Base-by-base conservation (phyloP, 2,113 vertebrate genomes). In the Strix aluco region DNA sequence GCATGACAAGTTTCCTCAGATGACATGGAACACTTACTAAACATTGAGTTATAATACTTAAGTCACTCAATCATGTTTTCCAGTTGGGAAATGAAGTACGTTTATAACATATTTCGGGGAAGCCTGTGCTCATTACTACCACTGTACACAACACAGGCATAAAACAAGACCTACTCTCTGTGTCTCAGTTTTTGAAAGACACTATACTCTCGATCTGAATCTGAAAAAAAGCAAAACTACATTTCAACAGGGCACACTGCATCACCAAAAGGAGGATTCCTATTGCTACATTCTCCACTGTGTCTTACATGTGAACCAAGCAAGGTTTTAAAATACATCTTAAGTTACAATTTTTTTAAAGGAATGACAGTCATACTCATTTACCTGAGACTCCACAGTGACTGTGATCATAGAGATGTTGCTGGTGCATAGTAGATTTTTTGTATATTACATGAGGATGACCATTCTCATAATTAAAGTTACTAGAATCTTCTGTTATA, bases 371-470 rank as follows among this genome's bases (percentile, higher is more conserved):
- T 81, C 27, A 85, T 38, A 71, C 70, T 88, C 85, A 98, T 98
- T 98, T 98, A 99, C 99, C 99, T 98, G 99, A 99, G 98, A 99
- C 98, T 97, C 99, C 99, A 97, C 99, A 99, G 96, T 98, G 98
- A 97, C 98, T 98, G 94, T 99, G 98, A 98, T 98, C 98, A 98
- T 98, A 99, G 44, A 98, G 98, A 95, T 99, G 98, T 66, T 98
- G 98, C 46, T 98, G 98, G 71, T 98, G 98, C 95, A 99, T 98
- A 86, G 99, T 98, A 98, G 99, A 99, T 94, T 99, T 99, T 98
- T 99, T 99, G 98, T 99, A 99, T 99, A 99, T 99, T 98, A 99
- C 98, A 98, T 99, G 99, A 97, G 99, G 99, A 97, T 99, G 99
- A 95, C 99, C 99, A 89, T 98, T 99, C 96, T 99, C 98, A 88